A percentile compares a stretch with the other conserved stretches of the same genome.
Evolutionary conservation across 2,113 vertebrate genomes (phyloP).

Genomic region (Noturus placidus): DNA sequence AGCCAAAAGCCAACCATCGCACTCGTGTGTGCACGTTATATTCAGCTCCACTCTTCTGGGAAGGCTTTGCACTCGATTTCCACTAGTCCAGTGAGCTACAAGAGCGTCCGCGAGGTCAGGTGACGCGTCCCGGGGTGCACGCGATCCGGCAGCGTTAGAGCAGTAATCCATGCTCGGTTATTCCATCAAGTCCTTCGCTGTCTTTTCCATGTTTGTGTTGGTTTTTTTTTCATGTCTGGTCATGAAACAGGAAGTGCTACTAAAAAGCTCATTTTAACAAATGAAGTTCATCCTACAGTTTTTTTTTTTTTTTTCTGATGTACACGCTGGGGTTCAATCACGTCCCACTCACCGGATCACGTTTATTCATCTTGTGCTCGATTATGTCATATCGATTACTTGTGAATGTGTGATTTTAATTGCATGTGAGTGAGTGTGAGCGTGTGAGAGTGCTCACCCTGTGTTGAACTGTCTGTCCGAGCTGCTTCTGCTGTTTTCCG

Average conservation of each 20-base stretch:
- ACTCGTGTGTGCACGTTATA: background rate
- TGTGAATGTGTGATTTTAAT: background rate
- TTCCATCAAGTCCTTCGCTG: background rate
- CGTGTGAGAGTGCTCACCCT: background rate
- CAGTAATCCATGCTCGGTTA: background rate
- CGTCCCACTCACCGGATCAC: background rate
- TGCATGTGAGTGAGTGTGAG: background rate
- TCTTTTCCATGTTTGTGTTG: background rate
- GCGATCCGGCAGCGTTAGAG: background rate
- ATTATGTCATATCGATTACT: constrained; percentile 18
- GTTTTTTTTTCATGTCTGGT: background rate
- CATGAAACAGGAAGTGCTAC: constrained; percentile 24
- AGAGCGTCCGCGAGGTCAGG: background rate
- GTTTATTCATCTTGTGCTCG: constrained; percentile 16
- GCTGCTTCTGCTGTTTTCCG: constrained; percentile 23
- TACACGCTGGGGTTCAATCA: background rate
- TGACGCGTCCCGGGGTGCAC: background rate
- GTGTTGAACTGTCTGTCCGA: constrained; percentile 31
- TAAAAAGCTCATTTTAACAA: background rate
- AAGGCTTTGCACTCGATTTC: background rate
- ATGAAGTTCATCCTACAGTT: background rate
- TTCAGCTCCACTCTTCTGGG: background rate
- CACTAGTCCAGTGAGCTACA: background rate
- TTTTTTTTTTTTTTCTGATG: background rate
- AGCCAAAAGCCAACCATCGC: background rate